These are phyloP conservation scores for Lathamus discolor DNA, from an alignment of 2,113 vertebrate genomes.

Conservation along the genomic window DNA sequence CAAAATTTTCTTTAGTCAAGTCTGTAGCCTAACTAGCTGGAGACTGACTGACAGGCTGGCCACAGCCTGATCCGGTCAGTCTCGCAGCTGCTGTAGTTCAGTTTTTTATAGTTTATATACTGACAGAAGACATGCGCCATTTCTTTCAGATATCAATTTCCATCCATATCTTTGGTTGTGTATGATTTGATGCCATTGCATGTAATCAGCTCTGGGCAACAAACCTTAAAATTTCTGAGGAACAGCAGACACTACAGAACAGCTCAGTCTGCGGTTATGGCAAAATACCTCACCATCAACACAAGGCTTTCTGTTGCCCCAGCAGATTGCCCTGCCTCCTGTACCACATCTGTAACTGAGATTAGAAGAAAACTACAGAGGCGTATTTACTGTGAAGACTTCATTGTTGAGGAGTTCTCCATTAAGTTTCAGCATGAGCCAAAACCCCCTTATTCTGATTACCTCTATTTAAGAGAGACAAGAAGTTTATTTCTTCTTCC, in stretches of 20 bases:
- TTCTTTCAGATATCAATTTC: background rate
- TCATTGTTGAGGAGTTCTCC: background rate
- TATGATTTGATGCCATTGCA: background rate
- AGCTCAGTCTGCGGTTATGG: background rate
- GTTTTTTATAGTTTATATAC: background rate
- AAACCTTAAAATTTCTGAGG: background rate
- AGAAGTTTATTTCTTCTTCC: background rate
- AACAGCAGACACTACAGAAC: background rate
- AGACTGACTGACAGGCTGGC: background rate
- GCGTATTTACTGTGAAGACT: background rate
- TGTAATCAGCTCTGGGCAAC: background rate
- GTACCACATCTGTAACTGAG: background rate
- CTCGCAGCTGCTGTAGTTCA: background rate
- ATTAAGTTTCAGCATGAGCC: background rate
- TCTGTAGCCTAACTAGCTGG: background rate
- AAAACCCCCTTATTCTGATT: background rate
- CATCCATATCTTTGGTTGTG: background rate
- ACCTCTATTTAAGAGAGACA: background rate
- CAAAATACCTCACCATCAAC: background rate
- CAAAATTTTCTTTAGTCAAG: background rate
- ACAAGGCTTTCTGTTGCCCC: background rate
- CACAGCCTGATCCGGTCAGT: background rate
- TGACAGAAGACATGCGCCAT: background rate
- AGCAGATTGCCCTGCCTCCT: background rate
- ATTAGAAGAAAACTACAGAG: background rate